Evolutionary conservation across 2,888 invertebrate genomes (phyloP).

Genomic region (Catocala sponsa): DNA sequence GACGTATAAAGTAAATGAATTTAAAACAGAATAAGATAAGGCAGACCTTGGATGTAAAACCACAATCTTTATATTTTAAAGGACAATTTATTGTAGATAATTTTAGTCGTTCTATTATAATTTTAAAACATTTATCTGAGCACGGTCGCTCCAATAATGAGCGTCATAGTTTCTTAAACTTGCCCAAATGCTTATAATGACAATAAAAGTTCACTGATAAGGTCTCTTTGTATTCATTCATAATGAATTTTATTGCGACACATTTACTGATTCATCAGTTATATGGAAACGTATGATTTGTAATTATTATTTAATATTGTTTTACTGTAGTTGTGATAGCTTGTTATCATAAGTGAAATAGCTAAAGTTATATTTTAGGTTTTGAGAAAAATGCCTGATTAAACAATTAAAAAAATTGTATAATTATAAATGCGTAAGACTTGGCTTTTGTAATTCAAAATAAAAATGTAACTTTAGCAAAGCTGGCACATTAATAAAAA

Average conservation of each 20-base stretch:
- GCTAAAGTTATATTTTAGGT: constrained; percentile 1
- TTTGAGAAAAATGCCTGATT: not conserved
- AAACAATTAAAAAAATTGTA: not conserved
- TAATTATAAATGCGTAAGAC: too few relatives aligned
- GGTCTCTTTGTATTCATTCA: constrained; percentile 4
- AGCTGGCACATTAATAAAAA: too few relatives aligned
- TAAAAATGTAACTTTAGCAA: too few relatives aligned
- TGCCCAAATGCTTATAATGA: constrained; percentile 3
- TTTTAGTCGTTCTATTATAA: too few relatives aligned
- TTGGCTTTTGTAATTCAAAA: too few relatives aligned
- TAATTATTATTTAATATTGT: constrained; percentile 3
- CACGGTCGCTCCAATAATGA: not conserved
- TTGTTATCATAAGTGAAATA: not conserved
- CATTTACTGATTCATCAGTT: constrained; percentile 21
- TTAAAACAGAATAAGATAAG: too few relatives aligned
- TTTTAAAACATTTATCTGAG: not conserved
- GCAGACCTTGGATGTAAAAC: too few relatives aligned
- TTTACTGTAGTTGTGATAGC: not conserved
- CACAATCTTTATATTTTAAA: not conserved
- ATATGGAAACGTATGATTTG: constrained; percentile 6
- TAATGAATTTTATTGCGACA: constrained; percentile 13
- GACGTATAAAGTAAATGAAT: too few relatives aligned
- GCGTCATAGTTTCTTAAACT: constrained; percentile 19
- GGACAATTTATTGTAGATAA: too few relatives aligned
- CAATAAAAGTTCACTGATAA: constrained; percentile 11